phyloP scores from a whole-genome alignment of 2,113 vertebrate genomes.

The Paradisaea rubra region DNA sequence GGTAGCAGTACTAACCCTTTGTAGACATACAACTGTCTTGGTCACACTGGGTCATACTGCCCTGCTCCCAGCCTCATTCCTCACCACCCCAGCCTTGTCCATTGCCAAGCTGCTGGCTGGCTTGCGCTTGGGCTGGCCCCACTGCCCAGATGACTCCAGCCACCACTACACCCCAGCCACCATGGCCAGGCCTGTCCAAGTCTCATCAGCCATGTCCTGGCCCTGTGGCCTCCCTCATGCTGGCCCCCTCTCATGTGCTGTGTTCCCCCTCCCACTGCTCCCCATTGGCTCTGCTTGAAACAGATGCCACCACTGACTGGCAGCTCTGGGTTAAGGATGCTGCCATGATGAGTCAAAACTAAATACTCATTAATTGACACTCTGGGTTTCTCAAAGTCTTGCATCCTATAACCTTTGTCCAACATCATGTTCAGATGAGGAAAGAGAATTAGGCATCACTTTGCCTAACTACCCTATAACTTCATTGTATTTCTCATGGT shows the following conservation, averaged over 20 bases:
- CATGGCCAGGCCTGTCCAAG: not conserved
- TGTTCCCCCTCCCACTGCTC: not conserved
- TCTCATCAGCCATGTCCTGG: not conserved
- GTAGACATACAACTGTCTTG: not conserved
- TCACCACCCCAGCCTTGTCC: accelerated
- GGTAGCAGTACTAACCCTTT: not conserved
- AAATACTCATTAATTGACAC: not conserved
- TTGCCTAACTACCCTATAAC: not conserved
- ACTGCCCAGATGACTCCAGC: accelerated
- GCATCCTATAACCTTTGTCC: not conserved
- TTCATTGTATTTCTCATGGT: not conserved
- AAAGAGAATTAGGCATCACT: not conserved
- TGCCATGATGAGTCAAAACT: not conserved
- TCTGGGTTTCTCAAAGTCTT: not conserved
- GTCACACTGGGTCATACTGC: not conserved
- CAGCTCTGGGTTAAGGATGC: not conserved
- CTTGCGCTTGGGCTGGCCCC: not conserved
- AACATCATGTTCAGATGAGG: not conserved
- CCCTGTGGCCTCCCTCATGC: accelerated
- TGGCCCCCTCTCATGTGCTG: accelerated
- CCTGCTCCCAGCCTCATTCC: accelerated
- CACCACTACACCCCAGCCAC: accelerated
- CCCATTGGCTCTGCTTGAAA: not conserved
- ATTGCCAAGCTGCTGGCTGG: accelerated
- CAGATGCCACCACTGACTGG: accelerated